Base-by-base conservation (phyloP, 2,888 invertebrate genomes). In the Acanthococcus lagerstroemiae region DNA sequence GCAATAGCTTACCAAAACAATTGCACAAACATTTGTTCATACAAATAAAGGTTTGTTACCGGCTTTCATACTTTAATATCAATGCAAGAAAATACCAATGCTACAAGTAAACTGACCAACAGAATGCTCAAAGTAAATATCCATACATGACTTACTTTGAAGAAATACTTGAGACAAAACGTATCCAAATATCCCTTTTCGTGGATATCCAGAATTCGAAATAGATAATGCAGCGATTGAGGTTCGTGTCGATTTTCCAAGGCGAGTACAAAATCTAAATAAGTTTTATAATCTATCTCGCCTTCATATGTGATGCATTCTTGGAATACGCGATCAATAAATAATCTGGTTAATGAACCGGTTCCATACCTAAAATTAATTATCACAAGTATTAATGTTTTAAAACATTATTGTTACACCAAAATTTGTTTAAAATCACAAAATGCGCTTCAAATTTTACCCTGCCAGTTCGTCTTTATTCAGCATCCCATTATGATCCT, bases 221-320 rank as follows among this genome's bases (percentile, higher is more conserved):
- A 96, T 60, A 97, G 79, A 75, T 93, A 96, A 30, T 93, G 90
- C 24, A 95, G 78, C 0, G 95, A 87, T 71, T 94, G 92, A 0
- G 94, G 91, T 75, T 95, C 95, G 69, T 86, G 83, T 21, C 92
- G 82, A 78, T 95, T 94, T 77, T 95, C 95, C 70, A 95, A 77
- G 0, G 95, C 95, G 30, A 96, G 80, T 0, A 95, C 93, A 75
- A 97, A 86, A 75, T 96, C 95, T 24, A 97, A 79, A 76, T 94
- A 97, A 0, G 94, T 93, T 78, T 95, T 95, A 78, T 95, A 97
- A 78, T 97, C 96, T 90, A 93, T 92, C 77, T 93, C 91, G 0
- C 90, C 90, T 71, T 93, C 90, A 75, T 94, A 95, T 0, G 95
- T 96, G 3, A 95, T 82, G 73, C 93, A 95, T 73, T 95, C 95